phyloP scores from a whole-genome alignment of 2,113 vertebrate genomes.

The Pterocles orientalis region DNA sequence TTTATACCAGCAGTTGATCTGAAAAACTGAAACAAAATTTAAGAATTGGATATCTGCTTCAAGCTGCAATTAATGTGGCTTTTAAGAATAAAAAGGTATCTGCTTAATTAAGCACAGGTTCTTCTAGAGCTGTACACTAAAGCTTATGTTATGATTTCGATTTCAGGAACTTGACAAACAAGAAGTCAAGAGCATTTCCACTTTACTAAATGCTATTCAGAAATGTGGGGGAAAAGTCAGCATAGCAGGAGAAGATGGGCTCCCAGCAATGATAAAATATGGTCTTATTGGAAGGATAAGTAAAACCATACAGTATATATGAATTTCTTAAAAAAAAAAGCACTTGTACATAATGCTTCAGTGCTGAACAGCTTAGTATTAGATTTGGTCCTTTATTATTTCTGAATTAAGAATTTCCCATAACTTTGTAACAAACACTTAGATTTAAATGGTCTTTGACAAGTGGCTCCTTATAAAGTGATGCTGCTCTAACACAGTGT shows the following conservation, averaged over 20 bases:
- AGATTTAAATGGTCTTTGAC: not conserved
- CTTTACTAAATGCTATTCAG: conserved; percentile 77
- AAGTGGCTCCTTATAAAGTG: not conserved
- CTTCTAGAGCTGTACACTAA: not conserved
- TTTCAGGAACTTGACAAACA: conserved; percentile 85
- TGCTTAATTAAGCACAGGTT: not conserved
- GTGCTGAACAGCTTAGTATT: not conserved
- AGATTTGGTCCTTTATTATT: not conserved
- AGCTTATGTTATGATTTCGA: not conserved
- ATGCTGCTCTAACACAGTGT: not conserved
- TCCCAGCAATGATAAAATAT: conserved; percentile 78
- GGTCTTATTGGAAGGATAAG: conserved; percentile 93
- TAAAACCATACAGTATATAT: conserved; percentile 47
- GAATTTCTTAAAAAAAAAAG: not conserved
- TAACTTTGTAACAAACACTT: not conserved
- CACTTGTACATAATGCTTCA: not conserved
- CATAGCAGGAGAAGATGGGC: conserved; percentile 80
- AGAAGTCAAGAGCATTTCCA: conserved; percentile 74
- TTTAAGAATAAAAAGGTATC: not conserved
- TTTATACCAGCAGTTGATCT: not conserved
- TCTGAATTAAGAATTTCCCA: not conserved
- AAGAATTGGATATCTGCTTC: not conserved
- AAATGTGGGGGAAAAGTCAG: conserved; percentile 81
- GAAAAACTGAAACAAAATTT: not conserved
- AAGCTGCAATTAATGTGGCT: not conserved